Evolutionary conservation across 2,113 vertebrate genomes (phyloP).

Genomic region (Pseudorectes ferrugineus): DNA sequence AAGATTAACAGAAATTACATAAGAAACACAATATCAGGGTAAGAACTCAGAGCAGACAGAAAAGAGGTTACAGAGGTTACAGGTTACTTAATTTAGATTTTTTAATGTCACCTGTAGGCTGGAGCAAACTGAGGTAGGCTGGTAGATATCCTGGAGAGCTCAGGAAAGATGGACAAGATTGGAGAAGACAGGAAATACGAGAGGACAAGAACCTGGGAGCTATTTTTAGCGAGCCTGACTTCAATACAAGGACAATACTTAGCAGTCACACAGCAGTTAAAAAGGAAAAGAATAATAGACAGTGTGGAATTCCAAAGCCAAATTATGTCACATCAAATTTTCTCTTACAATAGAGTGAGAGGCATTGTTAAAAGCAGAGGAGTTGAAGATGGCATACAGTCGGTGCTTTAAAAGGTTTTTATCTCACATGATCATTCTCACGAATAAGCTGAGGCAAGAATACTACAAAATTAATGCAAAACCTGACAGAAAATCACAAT

Average conservation of each 20-base stretch:
- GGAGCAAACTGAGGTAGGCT: not conserved
- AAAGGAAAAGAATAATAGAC: not conserved
- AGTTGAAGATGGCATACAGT: not conserved
- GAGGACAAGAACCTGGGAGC: not conserved
- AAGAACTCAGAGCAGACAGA: not conserved
- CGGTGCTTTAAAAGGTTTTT: not conserved
- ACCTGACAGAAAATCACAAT: not conserved
- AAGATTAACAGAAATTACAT: not conserved
- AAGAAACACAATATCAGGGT: not conserved
- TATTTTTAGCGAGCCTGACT: not conserved
- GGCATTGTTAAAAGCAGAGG: not conserved
- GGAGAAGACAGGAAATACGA: not conserved
- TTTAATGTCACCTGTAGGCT: not conserved
- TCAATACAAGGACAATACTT: not conserved
- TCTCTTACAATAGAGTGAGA: not conserved
- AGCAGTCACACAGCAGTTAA: not conserved
- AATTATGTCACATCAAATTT: not conserved
- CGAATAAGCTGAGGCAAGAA: not conserved
- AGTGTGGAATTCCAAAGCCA: not conserved
- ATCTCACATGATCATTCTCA: not conserved
- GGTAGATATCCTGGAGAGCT: not conserved
- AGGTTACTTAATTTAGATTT: not conserved
- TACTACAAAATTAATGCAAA: not conserved
- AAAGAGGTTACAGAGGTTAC: not conserved
- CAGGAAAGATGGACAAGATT: not conserved